Percentiles rank a stretch among this genome's conserved stretches.
Evolutionary conservation across 2,113 vertebrate genomes (phyloP).

Genomic region (Terrapene triunguis): DNA sequence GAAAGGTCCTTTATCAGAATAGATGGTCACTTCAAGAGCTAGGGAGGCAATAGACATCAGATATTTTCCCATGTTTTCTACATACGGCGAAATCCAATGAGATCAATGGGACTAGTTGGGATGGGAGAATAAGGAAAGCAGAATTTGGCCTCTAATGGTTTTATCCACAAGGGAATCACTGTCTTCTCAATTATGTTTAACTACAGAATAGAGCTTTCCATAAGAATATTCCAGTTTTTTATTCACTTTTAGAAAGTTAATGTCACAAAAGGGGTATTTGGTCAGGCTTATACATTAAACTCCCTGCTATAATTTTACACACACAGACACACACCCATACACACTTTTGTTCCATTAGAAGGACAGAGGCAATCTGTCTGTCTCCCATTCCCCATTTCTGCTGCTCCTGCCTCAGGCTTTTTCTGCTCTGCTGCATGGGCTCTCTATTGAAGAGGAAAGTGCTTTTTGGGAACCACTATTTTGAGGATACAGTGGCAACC

Average conservation of each 20-base stretch:
- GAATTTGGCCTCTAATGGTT: slow-evolving; percentile 46
- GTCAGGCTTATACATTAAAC: background rate
- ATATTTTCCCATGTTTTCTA: slow-evolving; percentile 20
- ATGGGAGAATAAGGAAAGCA: slow-evolving; percentile 48
- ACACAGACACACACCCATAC: fast-evolving
- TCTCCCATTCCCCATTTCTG: background rate
- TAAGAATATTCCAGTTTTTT: background rate
- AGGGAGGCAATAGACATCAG: background rate
- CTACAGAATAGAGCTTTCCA: background rate
- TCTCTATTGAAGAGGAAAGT: background rate
- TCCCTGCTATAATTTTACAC: background rate
- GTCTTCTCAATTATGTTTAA: slow-evolving; percentile 11
- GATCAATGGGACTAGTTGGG: slow-evolving; percentile 31
- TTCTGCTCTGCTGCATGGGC: slow-evolving; percentile 14
- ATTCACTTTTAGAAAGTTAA: background rate
- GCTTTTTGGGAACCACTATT: background rate
- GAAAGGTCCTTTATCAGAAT: slow-evolving; percentile 18
- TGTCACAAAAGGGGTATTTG: background rate
- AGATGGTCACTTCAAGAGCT: slow-evolving; percentile 33
- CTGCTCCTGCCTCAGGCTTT: background rate
- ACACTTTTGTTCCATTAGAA: background rate
- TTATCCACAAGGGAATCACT: background rate
- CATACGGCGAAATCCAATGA: slow-evolving; percentile 22
- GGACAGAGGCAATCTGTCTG: background rate
- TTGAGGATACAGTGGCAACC: background rate